Evolutionary conservation across 2,113 vertebrate genomes (phyloP).

Genomic region (Mola mola): DNA sequence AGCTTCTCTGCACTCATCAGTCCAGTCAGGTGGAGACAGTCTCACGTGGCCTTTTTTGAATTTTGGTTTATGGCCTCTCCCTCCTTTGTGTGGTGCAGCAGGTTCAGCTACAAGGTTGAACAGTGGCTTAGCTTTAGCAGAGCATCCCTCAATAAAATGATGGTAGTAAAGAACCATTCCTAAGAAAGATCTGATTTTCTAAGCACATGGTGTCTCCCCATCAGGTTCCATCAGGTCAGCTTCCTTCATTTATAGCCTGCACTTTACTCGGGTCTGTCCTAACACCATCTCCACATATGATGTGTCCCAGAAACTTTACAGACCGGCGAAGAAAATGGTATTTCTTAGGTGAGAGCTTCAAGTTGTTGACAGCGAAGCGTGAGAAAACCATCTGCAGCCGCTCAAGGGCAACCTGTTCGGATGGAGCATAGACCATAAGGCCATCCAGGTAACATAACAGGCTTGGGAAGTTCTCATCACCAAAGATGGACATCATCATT

Average conservation of each 20-base stretch:
- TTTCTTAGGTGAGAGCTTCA: constrained; percentile 41
- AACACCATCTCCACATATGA: not conserved
- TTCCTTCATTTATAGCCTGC: constrained; percentile 9
- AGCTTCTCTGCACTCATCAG: not conserved
- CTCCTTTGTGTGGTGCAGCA: not conserved
- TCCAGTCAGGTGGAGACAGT: constrained; percentile 29
- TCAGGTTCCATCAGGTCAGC: constrained; percentile 24
- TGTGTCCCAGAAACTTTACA: constrained; percentile 42
- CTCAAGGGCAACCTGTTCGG: constrained; percentile 29
- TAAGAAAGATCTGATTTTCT: constrained; percentile 17
- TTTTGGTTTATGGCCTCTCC: not conserved
- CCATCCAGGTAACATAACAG: constrained; percentile 48
- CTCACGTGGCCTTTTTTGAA: not conserved
- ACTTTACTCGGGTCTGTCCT: too few relatives aligned
- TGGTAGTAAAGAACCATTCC: constrained; percentile 29
- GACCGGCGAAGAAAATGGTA: constrained; percentile 19
- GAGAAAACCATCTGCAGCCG: constrained; percentile 33
- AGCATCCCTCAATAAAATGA: constrained; percentile 16
- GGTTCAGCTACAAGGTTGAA: constrained; percentile 23
- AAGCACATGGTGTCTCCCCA: not conserved
- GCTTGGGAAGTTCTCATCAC: constrained; percentile 42
- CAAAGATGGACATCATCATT: constrained; percentile 30
- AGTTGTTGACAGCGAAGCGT: constrained; percentile 14
- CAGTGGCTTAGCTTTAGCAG: constrained; percentile 6
- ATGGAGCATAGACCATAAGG: constrained; percentile 29